A percentile compares a stretch with the other conserved stretches of the same genome.
These are phyloP conservation scores for Etheostoma nigrum DNA, from an alignment of 2,797 vertebrate genomes.

Conservation along the genomic window DNA sequence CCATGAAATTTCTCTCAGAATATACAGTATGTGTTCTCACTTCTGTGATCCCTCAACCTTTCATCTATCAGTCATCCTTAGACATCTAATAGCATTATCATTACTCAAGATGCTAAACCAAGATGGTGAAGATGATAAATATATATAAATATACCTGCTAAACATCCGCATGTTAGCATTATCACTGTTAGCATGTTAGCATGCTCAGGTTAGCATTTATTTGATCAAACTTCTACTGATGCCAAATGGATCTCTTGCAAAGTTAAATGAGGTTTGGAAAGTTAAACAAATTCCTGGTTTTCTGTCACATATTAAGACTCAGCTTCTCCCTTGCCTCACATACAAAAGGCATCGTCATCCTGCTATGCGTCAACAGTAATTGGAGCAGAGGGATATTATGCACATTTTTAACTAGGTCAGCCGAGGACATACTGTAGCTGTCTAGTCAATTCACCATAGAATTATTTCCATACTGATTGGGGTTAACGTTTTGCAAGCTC, in stretches of 20 bases:
- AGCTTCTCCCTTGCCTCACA: slow-evolving; percentile 48
- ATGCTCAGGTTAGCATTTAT: neutral
- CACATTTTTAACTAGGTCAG: slow-evolving; percentile 72
- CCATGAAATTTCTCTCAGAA: too few species aligned
- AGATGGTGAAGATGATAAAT: too few species aligned
- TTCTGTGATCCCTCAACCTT: too few species aligned
- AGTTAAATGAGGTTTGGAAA: slow-evolving; percentile 58
- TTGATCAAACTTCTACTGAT: slow-evolving; percentile 36
- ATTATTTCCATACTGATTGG: slow-evolving; percentile 61
- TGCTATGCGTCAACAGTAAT: slow-evolving; percentile 69
- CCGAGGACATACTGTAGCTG: slow-evolving; percentile 60
- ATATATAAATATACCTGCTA: too few species aligned
- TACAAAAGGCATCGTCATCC: slow-evolving; percentile 53
- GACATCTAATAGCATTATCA: too few species aligned
- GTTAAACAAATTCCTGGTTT: slow-evolving; percentile 61
- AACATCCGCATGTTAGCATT: too few species aligned
- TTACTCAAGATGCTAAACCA: too few species aligned
- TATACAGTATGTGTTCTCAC: too few species aligned
- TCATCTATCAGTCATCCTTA: too few species aligned
- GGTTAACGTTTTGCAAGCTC: slow-evolving; percentile 58
- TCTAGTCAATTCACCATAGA: slow-evolving; percentile 59
- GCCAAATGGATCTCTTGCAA: slow-evolving; percentile 40
- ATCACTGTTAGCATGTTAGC: too few species aligned
- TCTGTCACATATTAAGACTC: slow-evolving; percentile 57
- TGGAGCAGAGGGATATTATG: slow-evolving; percentile 65